Conservation (phyloP, 2,113 vertebrate genomes). For the Equus przewalskii region DNA sequence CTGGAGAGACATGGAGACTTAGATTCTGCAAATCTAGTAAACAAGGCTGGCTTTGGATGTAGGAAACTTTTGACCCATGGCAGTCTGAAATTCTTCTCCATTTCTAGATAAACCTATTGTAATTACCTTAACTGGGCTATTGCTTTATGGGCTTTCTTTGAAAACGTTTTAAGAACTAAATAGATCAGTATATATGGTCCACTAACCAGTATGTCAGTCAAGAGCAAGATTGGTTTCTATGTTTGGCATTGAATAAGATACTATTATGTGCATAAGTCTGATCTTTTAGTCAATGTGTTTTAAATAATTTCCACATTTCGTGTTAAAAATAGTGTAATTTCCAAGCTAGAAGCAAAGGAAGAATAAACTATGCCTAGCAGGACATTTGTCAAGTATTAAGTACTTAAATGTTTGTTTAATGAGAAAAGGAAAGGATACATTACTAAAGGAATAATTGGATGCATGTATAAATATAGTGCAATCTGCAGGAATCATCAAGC, state of each 20-base stretch:
- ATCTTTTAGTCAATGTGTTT: neutral
- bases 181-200: neutral
- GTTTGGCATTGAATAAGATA: neutral
- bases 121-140: neutral
- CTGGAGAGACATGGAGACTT: neutral
- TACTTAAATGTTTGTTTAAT: conserved; percentile 34
- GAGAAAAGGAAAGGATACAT: conserved; percentile 14
- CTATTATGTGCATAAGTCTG: neutral
- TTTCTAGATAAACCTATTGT: neutral
- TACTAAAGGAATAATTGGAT: conserved; percentile 34
- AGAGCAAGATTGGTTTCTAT: neutral
- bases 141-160: neutral
- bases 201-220: neutral
- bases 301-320: conserved; percentile 13
- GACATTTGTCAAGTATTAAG: neutral
- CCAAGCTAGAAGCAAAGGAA: neutral
- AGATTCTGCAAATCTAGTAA: neutral
- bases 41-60: conserved; percentile 34
- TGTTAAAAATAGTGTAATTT: conserved; percentile 48
- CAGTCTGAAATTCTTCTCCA: conserved; percentile 20
- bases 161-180: conserved; percentile 39
- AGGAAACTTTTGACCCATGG: conserved; percentile 26
- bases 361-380: neutral
- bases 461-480: neutral
- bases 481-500: neutral